Conservation (phyloP, 2,113 vertebrate species). For the Trinectes maculatus region DNA sequence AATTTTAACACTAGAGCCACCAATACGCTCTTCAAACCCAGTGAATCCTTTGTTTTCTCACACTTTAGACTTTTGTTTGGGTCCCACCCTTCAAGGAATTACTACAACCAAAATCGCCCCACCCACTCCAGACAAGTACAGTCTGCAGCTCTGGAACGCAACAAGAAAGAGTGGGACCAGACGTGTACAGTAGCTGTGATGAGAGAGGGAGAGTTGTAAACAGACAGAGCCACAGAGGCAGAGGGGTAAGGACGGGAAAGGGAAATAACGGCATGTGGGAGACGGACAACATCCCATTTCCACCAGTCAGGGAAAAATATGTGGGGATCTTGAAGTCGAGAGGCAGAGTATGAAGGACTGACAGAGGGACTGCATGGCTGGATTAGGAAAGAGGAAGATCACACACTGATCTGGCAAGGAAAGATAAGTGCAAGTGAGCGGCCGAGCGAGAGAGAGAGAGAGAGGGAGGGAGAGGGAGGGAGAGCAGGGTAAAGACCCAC, state of each 20-base stretch:
- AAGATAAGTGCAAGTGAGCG: conserved; percentile 50
- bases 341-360: conserved; percentile 33
- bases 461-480: conserved; percentile 11
- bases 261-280: neutral
- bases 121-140: conserved; percentile 52
- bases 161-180: conserved; percentile 4
- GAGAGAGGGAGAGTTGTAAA: conserved; percentile 19
- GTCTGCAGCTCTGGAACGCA: conserved; percentile 37
- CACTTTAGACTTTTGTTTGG: conserved; percentile 50
- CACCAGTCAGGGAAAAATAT: conserved; percentile 19
- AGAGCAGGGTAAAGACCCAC: conserved; percentile 38
- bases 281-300: conserved; percentile 49
- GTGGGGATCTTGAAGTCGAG: conserved; percentile 22
- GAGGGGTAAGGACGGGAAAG: neutral
- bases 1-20: too few species aligned
- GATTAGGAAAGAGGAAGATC: conserved; percentile 55
- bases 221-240: conserved; percentile 20
- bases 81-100: conserved; percentile 70
- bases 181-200: conserved; percentile 33
- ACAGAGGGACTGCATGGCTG: conserved; percentile 32
- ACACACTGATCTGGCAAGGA: conserved; percentile 47
- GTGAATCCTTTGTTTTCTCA: conserved; percentile 65
- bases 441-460: conserved; percentile 15
- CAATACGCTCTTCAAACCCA: too few species aligned
- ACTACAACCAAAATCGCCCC: conserved; percentile 72